Conservation (phyloP, 2,797 vertebrate species). For the Periparus ater region DNA sequence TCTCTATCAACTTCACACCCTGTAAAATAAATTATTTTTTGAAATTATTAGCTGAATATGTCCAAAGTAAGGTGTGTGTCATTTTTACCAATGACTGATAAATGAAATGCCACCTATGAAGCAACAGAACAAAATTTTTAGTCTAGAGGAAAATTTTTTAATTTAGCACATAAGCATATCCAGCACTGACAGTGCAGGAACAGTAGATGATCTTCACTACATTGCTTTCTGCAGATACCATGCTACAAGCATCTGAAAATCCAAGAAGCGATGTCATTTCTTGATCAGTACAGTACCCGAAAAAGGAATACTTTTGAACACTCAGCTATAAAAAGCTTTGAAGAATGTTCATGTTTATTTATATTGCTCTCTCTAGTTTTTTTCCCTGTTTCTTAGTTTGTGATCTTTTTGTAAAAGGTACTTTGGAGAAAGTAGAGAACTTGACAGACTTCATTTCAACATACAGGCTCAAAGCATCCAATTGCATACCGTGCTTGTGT, state of each 20-base stretch:
- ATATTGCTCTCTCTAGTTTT: background rate
- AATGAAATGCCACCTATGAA: constrained; percentile 27
- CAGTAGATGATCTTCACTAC: background rate
- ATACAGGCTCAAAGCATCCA: background rate
- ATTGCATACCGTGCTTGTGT: background rate
- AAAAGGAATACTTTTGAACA: background rate
- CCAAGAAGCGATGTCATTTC: background rate
- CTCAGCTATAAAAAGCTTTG: background rate
- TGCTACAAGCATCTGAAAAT: background rate
- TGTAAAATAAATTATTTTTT: constrained; percentile 21
- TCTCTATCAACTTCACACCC: constrained; percentile 25
- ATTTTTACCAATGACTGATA: constrained; percentile 34
- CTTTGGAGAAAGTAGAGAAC: background rate
- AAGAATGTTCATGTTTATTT: background rate
- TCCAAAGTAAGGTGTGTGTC: background rate
- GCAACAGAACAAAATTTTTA: constrained; percentile 3
- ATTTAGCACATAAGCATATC: background rate
- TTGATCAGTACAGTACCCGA: background rate
- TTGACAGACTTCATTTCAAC: background rate
- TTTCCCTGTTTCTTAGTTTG: background rate
- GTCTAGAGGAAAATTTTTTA: background rate
- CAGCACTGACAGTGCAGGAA: background rate
- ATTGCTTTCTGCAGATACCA: background rate
- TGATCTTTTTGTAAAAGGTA: background rate
- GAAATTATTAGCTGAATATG: constrained; percentile 33